Conservation (phyloP, 2,113 vertebrate genomes). For the Clarias magur region DNA sequence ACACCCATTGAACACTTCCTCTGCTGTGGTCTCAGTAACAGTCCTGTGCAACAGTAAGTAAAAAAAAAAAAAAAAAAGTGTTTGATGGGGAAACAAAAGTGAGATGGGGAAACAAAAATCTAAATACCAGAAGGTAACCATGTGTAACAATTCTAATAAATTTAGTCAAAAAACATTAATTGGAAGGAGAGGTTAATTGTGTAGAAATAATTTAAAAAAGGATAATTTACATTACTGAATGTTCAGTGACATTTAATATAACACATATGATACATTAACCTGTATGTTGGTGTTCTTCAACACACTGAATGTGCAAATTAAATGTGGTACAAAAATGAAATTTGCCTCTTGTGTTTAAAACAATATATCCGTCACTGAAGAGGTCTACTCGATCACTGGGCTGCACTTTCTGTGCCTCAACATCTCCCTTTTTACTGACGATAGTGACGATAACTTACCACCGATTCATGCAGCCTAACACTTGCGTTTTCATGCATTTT, state of each 20-base stretch:
- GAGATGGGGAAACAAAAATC: slow-evolving; percentile 7
- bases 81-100: background rate
- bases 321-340: slow-evolving; percentile 73
- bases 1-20: background rate
- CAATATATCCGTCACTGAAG: background rate
- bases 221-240: slow-evolving; percentile 65
- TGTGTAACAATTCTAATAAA: slow-evolving; percentile 5
- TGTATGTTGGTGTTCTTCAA: slow-evolving; percentile 85
- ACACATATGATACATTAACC: slow-evolving; percentile 75
- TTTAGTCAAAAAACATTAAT: slow-evolving; percentile 17
- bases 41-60: background rate
- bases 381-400: background rate
- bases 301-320: slow-evolving; percentile 85
- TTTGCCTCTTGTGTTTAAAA: background rate
- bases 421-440: background rate
- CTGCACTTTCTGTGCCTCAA: background rate
- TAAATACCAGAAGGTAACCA: background rate
- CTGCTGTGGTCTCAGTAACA: slow-evolving; percentile 2
- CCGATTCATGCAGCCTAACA: background rate
- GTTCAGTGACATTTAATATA: slow-evolving; percentile 68
- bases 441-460: background rate
- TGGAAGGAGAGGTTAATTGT: slow-evolving; percentile 28
- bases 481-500: background rate
- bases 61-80: background rate
- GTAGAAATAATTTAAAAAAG: slow-evolving; percentile 52